Base-by-base conservation (phyloP, 2,113 vertebrate genomes). In the Potamarius usumacintae region DNA sequence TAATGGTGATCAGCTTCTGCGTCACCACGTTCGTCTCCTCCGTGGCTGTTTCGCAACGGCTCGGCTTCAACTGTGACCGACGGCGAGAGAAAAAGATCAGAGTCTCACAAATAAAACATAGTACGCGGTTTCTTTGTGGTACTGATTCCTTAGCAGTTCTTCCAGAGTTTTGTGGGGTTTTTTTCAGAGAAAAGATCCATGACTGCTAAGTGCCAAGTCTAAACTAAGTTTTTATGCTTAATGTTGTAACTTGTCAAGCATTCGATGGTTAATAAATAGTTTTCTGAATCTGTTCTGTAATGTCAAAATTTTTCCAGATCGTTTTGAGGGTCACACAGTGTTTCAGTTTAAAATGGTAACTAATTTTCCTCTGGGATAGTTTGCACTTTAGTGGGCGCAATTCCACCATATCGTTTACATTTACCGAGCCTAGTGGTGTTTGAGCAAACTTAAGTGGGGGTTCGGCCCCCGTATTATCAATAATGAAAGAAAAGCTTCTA, bases 1-100 rank as follows among this genome's bases (percentile, higher is more conserved):
- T 98, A 92, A 96, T 97, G 90, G 98, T 96, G 94, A 99, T 99
- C 86, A 99, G 96, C 88, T 99, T 99, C 95, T 99, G 98, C 42
- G 96, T 96, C 22, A 97, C 96, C 0, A 96, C 95, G 62, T 96
- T 99, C 22, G 96, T 94, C 88, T 99, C 98, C 80, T 97, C 96
- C 0, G 96, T 96, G 82, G 98, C 98, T 90, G 96, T 97, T 80
- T 97, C 96, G 82, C 97, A 97, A 67, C 94, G 94, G 2, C 91
- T 95, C 58, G 98, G 98, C 92, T 96, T 97, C 2, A 97, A 96
- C 98, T 99, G 85, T 88, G 60, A 57, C 15, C 60, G 58, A 42
- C 72, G 72, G 25, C 27, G 57, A 42, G 53, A 34, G 34, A 80
- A 0, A 7, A 1, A 34, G 11, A 7, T 77, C 50, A n/a, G 48